phyloP scores from a whole-genome alignment of 2,797 vertebrate genomes.

The Malacoctenus gilli region DNA sequence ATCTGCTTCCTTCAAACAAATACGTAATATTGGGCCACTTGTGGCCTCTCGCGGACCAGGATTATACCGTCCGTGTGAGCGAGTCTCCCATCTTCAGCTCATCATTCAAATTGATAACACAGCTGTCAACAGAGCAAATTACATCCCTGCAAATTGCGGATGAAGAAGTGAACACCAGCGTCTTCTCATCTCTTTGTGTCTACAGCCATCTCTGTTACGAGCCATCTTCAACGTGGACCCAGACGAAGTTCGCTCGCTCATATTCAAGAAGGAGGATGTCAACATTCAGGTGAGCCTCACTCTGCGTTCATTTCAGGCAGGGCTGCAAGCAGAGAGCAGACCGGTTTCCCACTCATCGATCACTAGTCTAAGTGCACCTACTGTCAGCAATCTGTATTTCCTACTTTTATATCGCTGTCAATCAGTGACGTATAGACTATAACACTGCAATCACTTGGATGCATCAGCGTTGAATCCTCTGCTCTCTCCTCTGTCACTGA shows the following conservation, averaged over 20 bases:
- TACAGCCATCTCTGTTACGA: conserved; percentile 92
- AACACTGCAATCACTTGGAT: conserved; percentile 5
- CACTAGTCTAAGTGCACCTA: conserved; percentile 32
- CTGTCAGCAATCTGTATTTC: conserved; percentile 32
- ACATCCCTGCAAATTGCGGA: conserved; percentile 26
- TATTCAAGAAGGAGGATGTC: conserved; percentile 99
- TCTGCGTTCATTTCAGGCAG: neutral
- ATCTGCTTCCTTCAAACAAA: conserved; percentile 42
- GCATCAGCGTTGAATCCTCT: conserved; percentile 5
- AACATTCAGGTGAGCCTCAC: conserved; percentile 89
- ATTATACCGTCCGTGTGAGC: conserved; percentile 18
- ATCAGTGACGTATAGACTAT: conserved; percentile 8
- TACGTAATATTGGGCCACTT: conserved; percentile 15
- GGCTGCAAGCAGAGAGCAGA: conserved; percentile 32
- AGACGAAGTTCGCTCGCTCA: conserved; percentile 94
- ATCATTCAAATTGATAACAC: conserved; percentile 43
- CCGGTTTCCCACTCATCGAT: conserved; percentile 24
- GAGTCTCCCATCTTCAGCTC: conserved; percentile 17
- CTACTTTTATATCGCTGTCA: conserved; percentile 31
- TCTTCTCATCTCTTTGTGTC: conserved; percentile 37
- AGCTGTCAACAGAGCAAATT: conserved; percentile 38
- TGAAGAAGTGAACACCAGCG: conserved; percentile 10
- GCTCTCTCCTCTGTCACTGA: neutral
- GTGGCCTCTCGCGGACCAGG: conserved; percentile 21
- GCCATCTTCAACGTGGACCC: conserved; percentile 98